Evolutionary conservation across 2,797 vertebrate genomes (phyloP), one percentile per base, ranked within the genome.

Genomic region (Sparus aurata): DNA sequence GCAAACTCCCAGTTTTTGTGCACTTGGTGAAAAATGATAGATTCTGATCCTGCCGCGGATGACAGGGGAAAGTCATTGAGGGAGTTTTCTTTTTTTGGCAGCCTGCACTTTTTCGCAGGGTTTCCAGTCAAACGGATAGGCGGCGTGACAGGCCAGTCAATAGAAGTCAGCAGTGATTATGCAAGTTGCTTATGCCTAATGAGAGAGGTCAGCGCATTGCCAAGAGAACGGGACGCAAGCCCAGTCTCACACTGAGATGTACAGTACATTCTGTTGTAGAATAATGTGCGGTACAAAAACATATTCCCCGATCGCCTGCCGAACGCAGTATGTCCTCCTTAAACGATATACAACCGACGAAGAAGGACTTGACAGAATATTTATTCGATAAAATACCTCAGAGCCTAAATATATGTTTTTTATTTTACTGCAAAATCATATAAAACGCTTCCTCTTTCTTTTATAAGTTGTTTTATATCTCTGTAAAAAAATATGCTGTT

Each of bases 131-230:
- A 87, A 91, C 50, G 52, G 79, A 83, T 63, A 91, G 90, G 81
- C 85, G 34, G 80, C 50, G 80, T 92, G 93, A 93, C 93, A 91
- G 89, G 74, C 80, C 87, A 87, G 92, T 94, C 94, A 89, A 94
- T 94, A 93, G 89, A 90, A 93, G 92, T 93, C 93, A 90, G 91
- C 87, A 92, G 92, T 93, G 94, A 93, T 95, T 95, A 94, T 93
- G 87, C 89, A 92, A 92, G 90, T 94, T 90, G 89, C 92, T 94
- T 93, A 91, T 89, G 87, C 83, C 81, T 93, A 94, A 94, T 94
- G 92, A 94, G 91, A 87, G 90, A 87, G 88, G 86, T 93, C 90
- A 91, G 90, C 68, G 63, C 85, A 11, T 88, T 90, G 91, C 92
- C 93, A 93, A 92, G 89, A 85, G 89, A 85, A 79, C 80, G 89